phyloP scores from a whole-genome alignment of 92 coral and sea anemone species.

The Bergia sp. region DNA sequence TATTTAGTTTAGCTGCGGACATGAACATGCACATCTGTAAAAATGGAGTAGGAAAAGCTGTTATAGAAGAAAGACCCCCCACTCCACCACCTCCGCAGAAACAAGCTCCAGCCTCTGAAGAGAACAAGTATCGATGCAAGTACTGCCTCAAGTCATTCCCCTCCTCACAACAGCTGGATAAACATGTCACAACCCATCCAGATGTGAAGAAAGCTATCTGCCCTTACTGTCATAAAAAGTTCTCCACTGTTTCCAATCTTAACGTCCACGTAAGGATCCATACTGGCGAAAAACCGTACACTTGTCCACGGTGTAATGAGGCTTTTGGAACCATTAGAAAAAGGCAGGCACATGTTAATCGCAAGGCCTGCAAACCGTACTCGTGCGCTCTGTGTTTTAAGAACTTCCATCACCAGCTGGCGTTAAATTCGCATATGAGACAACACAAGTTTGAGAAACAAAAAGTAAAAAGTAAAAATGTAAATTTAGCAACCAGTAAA shows the following conservation, averaged over 20 bases:
- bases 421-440: constrained; percentile 36
- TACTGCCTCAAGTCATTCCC: constrained; percentile 12
- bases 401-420: constrained; percentile 13
- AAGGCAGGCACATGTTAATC: not conserved
- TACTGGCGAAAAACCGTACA: constrained; percentile 34
- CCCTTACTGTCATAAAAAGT: constrained; percentile 4
- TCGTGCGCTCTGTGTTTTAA: not conserved
- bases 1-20: not conserved
- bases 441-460: constrained; percentile 11
- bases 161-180: not conserved
- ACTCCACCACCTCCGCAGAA: constrained; percentile 1
- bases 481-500: not conserved
- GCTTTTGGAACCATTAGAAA: constrained; percentile 3
- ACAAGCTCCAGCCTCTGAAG: not conserved
- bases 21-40: constrained; percentile 16
- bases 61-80: not conserved
- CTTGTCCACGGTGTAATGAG: not conserved
- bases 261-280: constrained; percentile 23
- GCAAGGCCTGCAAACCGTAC: not conserved
- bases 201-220: not conserved
- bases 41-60: not conserved
- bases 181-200: not conserved
- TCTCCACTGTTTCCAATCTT: constrained; percentile 20
- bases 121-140: not conserved
- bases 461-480: not conserved